Percentiles rank a stretch among this genome's conserved stretches.
These are phyloP conservation scores for Bombycilla garrulus DNA, from an alignment of 2,113 vertebrate species.

Conservation along the genomic window DNA sequence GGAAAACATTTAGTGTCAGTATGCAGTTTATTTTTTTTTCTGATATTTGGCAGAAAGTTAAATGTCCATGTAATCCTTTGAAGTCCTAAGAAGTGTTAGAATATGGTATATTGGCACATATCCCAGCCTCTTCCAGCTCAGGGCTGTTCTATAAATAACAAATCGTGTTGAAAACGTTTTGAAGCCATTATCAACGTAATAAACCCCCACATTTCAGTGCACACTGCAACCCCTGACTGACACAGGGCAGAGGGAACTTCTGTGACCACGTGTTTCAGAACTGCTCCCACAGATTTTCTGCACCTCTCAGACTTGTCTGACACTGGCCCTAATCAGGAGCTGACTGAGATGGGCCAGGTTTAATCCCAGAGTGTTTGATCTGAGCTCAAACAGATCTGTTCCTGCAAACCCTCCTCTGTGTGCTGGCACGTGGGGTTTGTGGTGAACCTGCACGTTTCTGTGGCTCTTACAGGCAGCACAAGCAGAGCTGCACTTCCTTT, in stretches of 20 bases:
- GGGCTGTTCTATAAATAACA: conserved; percentile 3
- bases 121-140: not conserved
- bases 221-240: not conserved
- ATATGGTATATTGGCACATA: not conserved
- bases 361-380: not conserved
- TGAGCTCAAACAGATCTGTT: not conserved
- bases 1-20: not conserved
- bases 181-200: not conserved
- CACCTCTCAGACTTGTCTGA: not conserved
- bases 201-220: not conserved
- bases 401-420: not conserved
- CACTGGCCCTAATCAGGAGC: not conserved
- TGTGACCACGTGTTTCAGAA: not conserved
- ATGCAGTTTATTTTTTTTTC: conserved; percentile 9
- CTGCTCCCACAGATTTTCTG: not conserved
- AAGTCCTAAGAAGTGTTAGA: conserved; percentile 9
- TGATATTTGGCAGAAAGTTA: conserved; percentile 24
- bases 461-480: not conserved
- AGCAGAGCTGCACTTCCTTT: not conserved
- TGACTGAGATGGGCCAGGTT: not conserved
- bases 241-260: not conserved
- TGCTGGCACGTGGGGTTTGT: not conserved
- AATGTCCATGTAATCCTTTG: conserved; percentile 8
- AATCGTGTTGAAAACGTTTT: not conserved
- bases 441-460: not conserved